Evolutionary conservation across 2,797 vertebrate species (phyloP).

Genomic region (Enteromius argenteus): DNA sequence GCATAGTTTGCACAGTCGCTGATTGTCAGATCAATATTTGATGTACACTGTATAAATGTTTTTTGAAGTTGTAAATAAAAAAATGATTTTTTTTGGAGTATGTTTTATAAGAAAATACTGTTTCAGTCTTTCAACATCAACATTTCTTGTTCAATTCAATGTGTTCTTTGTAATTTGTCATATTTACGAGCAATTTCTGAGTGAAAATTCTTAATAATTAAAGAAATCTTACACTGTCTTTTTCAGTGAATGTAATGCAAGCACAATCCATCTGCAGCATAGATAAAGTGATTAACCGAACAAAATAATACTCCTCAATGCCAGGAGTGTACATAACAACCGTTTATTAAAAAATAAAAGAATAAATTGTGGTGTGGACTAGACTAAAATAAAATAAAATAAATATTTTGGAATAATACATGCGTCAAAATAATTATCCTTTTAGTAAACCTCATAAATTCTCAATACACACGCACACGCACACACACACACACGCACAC

Average conservation of each 20-base stretch:
- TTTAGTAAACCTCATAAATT: not conserved
- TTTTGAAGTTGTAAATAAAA: not conserved
- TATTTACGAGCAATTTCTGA: not conserved
- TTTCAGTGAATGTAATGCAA: not conserved
- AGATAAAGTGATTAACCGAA: too few relatives aligned
- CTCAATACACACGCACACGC: not conserved
- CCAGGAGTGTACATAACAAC: too few relatives aligned
- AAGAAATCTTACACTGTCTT: not conserved
- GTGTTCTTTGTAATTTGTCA: not conserved
- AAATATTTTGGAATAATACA: not conserved
- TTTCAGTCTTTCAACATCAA: not conserved
- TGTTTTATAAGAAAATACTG: not conserved
- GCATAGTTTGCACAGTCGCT: not conserved
- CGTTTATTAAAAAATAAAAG: not conserved
- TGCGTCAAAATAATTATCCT: not conserved
- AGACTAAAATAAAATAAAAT: not conserved
- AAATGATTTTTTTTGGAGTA: not conserved
- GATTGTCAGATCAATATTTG: not conserved
- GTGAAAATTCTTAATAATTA: not conserved
- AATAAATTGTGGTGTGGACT: not conserved
- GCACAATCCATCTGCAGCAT: not conserved
- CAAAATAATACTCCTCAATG: too few relatives aligned
- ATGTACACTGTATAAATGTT: not conserved
- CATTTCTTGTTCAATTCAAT: not conserved
- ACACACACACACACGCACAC: too few relatives aligned